Evolutionary conservation across 2,888 invertebrate genomes (phyloP).

Genomic region (Eupithecia abbreviata): DNA sequence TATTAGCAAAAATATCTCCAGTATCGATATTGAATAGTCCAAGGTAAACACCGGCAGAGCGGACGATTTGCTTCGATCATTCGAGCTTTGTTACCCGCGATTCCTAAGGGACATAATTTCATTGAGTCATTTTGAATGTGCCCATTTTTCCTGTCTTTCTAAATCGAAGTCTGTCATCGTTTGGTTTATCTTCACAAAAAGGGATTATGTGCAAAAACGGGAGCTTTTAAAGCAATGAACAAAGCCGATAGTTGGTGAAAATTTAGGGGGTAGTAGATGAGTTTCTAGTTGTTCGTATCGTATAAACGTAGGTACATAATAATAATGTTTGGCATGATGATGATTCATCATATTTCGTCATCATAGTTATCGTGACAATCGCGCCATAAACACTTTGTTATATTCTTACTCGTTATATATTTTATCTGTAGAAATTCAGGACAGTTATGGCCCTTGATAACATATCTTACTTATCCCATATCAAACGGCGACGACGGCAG

Average conservation of each 20-base stretch:
- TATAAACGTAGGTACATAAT: neutral
- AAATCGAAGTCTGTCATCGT: constrained; percentile 32
- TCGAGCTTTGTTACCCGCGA: constrained; percentile 49
- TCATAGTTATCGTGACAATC: neutral
- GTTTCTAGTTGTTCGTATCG: neutral
- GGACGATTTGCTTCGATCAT: constrained; percentile 76
- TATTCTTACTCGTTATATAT: neutral
- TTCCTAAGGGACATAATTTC: constrained; percentile 45
- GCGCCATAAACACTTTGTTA: neutral
- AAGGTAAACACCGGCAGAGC: constrained; percentile 49
- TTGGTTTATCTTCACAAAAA: constrained; percentile 10
- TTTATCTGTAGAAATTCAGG: constrained; percentile 1
- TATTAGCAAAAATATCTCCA: neutral
- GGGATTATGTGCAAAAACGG: neutral
- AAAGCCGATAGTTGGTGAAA: neutral
- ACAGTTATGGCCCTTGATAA: neutral
- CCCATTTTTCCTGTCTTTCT: constrained; percentile 38
- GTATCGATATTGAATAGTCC: constrained; percentile 19
- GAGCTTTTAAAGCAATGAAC: neutral
- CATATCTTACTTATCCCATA: constrained; percentile 4
- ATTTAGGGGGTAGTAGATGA: neutral
- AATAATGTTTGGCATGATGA: neutral
- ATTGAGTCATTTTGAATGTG: constrained; percentile 44
- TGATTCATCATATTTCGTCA: neutral
- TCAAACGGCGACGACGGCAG: neutral